phyloP scores from a whole-genome alignment of 2,888 invertebrate genomes.

The Drosophila mimetica region DNA sequence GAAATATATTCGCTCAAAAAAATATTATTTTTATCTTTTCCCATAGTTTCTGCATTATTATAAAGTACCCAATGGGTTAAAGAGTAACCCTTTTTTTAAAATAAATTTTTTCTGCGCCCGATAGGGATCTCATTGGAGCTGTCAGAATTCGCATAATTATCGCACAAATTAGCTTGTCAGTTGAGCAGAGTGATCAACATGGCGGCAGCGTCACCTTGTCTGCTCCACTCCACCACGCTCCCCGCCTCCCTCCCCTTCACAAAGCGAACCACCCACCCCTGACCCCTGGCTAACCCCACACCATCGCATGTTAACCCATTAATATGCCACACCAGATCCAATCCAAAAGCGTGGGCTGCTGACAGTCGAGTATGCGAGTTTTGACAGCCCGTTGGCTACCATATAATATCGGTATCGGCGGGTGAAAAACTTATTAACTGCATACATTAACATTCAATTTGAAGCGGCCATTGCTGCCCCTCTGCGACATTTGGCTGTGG shows the following conservation, averaged over 20 bases:
- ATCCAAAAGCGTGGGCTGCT: conserved; percentile 72
- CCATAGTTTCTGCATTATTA: too few species aligned
- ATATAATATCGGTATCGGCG: conserved; percentile 76
- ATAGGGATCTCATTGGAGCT: conserved; percentile 34
- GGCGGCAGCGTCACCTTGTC: conserved; percentile 69
- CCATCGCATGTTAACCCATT: conserved; percentile 54
- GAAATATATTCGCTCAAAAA: too few species aligned
- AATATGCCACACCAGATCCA: conserved; percentile 79
- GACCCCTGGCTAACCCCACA: not conserved
- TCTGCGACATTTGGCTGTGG: conserved; percentile 80
- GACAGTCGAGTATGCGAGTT: conserved; percentile 82
- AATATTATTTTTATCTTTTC: too few species aligned
- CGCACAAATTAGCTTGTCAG: conserved; percentile 73
- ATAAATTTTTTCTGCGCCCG: not conserved
- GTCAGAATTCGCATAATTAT: conserved; percentile 72
- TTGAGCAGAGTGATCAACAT: conserved; percentile 50
- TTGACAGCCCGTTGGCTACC: conserved; percentile 82
- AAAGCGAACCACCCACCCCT: not conserved
- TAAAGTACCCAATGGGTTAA: conserved; percentile 1
- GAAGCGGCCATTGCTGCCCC: conserved; percentile 71
- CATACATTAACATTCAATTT: conserved; percentile 83
- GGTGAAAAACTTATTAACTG: conserved; percentile 76
- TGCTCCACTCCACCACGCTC: conserved; percentile 18
- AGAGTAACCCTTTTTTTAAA: not conserved
- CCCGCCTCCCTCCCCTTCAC: not conserved